These are phyloP conservation scores for Melolontha melolontha DNA, from an alignment of 2,888 invertebrate genomes.

Conservation along the genomic window DNA sequence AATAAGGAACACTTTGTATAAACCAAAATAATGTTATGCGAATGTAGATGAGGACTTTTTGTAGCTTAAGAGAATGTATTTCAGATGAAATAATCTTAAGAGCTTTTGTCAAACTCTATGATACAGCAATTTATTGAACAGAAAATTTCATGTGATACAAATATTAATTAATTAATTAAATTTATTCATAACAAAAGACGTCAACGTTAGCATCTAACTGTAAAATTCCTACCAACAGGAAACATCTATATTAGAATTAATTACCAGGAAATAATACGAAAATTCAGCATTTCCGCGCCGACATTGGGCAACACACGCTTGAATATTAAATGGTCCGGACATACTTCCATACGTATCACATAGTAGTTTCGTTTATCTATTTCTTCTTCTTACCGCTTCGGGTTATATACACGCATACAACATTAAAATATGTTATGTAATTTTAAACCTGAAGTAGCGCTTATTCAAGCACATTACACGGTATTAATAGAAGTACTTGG, in stretches of 20 bases:
- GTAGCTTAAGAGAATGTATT: too few relatives aligned
- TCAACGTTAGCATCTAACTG: constrained; percentile 18
- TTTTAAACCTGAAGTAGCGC: constrained; percentile 24
- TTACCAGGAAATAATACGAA: constrained; percentile 38
- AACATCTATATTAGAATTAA: constrained; percentile 42
- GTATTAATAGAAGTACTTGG: constrained; percentile 9
- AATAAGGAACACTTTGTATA: too few relatives aligned
- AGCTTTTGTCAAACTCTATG: too few relatives aligned
- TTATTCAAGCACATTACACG: not conserved
- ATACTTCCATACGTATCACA: not conserved
- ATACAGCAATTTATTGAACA: too few relatives aligned
- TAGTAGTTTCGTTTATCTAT: constrained; percentile 4
- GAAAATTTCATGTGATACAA: too few relatives aligned
- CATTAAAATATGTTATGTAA: constrained; percentile 13
- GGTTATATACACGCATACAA: not conserved
- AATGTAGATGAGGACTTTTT: too few relatives aligned
- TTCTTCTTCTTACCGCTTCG: not conserved
- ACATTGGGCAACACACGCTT: constrained; percentile 9
- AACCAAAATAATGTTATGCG: too few relatives aligned
- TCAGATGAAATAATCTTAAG: too few relatives aligned
- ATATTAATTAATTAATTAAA: not conserved
- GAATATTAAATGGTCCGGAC: constrained; percentile 17
- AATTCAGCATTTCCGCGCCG: constrained; percentile 37
- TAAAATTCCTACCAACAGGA: constrained; percentile 38
- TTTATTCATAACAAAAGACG: not conserved